Evolutionary conservation across 2,888 invertebrate genomes (phyloP).

Genomic region (Danaus chrysippus): DNA sequence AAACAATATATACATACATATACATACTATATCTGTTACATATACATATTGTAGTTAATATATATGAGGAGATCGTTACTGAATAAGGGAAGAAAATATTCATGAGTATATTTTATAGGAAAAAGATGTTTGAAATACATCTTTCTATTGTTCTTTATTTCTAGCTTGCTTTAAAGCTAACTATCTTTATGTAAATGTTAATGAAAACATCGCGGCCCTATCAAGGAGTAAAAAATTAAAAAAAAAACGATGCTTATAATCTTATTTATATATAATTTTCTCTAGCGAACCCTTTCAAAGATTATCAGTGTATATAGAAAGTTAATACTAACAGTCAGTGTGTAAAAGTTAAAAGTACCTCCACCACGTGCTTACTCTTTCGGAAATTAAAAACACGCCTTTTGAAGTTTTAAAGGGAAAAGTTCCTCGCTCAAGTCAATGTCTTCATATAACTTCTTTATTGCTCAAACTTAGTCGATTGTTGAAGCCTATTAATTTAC

Average conservation of each 20-base stretch:
- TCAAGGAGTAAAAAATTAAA: too few species aligned
- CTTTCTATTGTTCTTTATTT: too few species aligned
- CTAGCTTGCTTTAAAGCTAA: too few species aligned
- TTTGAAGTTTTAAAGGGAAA: slow-evolving; percentile 59
- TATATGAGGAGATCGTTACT: too few species aligned
- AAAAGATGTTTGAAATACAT: too few species aligned
- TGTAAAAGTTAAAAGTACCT: slow-evolving; percentile 47
- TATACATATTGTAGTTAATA: too few species aligned
- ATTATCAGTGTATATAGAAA: slow-evolving; percentile 3
- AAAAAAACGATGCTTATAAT: too few species aligned
- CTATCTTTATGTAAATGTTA: too few species aligned
- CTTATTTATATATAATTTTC: neutral
- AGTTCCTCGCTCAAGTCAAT: slow-evolving; percentile 45
- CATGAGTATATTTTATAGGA: too few species aligned
- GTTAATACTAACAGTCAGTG: slow-evolving; percentile 34
- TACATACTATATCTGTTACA: too few species aligned
- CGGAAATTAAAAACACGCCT: slow-evolving; percentile 70
- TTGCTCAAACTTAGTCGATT: slow-evolving; percentile 30
- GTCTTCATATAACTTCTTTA: slow-evolving; percentile 43
- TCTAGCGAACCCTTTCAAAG: neutral
- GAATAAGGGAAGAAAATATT: too few species aligned
- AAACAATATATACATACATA: neutral
- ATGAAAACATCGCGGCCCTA: too few species aligned
- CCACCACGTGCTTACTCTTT: slow-evolving; percentile 57
- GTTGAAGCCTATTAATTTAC: slow-evolving; percentile 28